A percentile compares a stretch with the other conserved stretches of the same genome.
Evolutionary conservation across 2,113 vertebrate genomes (phyloP).

Genomic region (Hemiscyllium ocellatum): DNA sequence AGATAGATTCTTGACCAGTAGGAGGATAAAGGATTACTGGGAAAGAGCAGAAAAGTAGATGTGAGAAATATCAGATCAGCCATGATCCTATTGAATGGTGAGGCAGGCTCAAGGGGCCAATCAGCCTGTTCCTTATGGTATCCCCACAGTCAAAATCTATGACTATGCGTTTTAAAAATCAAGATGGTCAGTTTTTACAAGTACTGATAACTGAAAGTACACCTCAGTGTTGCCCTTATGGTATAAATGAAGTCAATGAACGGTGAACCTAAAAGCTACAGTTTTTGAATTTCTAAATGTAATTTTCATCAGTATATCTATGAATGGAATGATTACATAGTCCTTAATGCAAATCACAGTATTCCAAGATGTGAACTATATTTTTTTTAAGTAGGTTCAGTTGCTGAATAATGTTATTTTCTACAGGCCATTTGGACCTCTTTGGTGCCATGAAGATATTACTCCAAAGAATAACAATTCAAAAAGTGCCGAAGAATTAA

Average conservation of each 20-base stretch:
- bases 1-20: no score
- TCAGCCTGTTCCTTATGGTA: not conserved
- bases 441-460: constrained; percentile 98
- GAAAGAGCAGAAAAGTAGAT: no score
- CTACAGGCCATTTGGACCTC: constrained; percentile 84
- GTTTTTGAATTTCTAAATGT: not conserved
- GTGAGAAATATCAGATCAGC: no score
- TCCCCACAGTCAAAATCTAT: not conserved
- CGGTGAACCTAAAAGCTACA: not conserved
- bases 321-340: not conserved
- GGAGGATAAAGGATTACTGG: no score
- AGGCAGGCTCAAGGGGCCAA: no score
- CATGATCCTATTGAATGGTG: no score
- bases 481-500: constrained; percentile 88
- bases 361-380: not conserved
- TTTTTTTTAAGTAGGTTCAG: constrained; percentile 24
- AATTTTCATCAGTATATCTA: not conserved
- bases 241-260: not conserved
- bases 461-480: constrained; percentile 95
- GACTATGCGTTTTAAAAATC: not conserved
- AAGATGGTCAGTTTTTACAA: not conserved
- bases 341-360: not conserved
- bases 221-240: not conserved
- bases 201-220: constrained; percentile 7
- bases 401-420: constrained; percentile 46